Conservation (phyloP, 2,888 invertebrate genomes). For the Branchinecta sandiegonensis region DNA sequence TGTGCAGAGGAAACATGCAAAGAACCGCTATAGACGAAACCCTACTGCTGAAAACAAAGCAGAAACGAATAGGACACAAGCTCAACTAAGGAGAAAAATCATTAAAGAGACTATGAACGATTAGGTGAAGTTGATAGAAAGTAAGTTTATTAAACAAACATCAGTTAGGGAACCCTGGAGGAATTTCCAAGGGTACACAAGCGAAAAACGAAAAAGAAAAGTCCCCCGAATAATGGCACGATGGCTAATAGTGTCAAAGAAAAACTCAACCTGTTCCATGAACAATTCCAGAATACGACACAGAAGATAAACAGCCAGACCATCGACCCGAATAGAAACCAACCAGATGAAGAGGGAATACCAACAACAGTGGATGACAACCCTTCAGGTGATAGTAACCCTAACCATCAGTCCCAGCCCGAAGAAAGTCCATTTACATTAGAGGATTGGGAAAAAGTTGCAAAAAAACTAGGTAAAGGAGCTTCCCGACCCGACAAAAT, state of each 20-base stretch:
- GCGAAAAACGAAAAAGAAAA: background rate
- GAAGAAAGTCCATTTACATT: background rate
- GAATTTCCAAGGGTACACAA: background rate
- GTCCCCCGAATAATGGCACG: background rate
- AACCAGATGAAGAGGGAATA: too few relatives aligned
- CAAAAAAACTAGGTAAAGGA: background rate
- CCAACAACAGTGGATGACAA: too few relatives aligned
- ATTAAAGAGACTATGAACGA: background rate
- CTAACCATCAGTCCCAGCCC: background rate
- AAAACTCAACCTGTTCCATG: background rate
- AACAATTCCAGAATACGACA: background rate
- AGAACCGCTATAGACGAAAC: background rate
- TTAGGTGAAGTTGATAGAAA: background rate
- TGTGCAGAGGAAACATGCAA: background rate
- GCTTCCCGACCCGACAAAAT: background rate
- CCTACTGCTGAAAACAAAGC: background rate
- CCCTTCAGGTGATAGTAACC: too few relatives aligned
- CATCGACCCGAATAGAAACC: background rate
- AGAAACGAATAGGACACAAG: background rate
- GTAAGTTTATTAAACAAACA: background rate
- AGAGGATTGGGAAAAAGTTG: background rate
- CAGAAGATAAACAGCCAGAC: too few relatives aligned
- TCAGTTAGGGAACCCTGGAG: background rate
- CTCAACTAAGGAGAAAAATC: background rate
- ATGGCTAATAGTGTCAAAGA: background rate